Percentiles rank a stretch among this genome's conserved stretches.
Evolutionary conservation across 2,888 invertebrate species (phyloP).

Genomic region (Phymatocera aterrima): DNA sequence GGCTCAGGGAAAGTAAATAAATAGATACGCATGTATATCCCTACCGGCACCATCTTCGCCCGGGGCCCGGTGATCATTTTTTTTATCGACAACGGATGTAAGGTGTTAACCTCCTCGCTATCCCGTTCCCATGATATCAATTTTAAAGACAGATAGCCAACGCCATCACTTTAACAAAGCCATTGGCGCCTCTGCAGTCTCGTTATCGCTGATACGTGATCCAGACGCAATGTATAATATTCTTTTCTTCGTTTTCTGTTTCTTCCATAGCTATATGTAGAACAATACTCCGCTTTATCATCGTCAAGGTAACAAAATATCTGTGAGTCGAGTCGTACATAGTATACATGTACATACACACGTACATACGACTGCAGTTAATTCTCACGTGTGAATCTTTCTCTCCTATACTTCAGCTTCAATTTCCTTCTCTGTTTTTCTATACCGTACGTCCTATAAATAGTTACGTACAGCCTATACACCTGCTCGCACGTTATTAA

Average conservation of each 20-base stretch:
- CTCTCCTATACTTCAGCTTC: no score
- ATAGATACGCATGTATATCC: neutral
- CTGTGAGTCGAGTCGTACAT: neutral
- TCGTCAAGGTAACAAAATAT: neutral
- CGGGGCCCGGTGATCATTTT: conserved; percentile 8
- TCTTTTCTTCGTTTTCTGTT: neutral
- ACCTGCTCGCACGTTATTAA: no score
- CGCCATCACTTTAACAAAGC: conserved; percentile 17
- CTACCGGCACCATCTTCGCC: conserved; percentile 12
- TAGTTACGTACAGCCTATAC: no score
- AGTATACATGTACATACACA: neutral
- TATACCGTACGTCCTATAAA: no score
- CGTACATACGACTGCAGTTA: no score
- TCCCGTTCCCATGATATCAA: conserved; percentile 6
- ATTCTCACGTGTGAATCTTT: no score
- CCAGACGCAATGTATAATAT: conserved; percentile 2
- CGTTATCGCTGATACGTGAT: neutral
- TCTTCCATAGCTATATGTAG: neutral
- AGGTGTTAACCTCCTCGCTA: conserved; percentile 31
- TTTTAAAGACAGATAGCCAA: conserved; percentile 21
- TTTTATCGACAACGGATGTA: conserved; percentile 38
- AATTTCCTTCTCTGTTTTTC: no score
- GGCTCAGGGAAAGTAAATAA: neutral
- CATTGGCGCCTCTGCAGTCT: conserved; percentile 17
- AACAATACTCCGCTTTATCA: conserved; percentile 5